Evolutionary conservation across 2,888 invertebrate genomes (phyloP).

Genomic region (Xylota sylvarum): DNA sequence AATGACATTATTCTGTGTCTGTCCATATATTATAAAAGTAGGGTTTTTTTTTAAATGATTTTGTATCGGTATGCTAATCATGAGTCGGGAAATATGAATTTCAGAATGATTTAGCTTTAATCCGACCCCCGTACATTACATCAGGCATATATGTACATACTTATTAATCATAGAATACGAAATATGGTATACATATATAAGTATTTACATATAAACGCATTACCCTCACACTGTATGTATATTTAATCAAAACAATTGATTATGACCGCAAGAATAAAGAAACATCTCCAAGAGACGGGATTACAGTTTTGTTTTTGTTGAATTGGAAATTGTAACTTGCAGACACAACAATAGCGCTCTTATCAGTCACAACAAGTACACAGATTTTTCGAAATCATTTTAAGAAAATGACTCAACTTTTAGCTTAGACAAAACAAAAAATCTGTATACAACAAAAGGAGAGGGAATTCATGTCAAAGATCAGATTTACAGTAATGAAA

Average conservation of each 20-base stretch:
- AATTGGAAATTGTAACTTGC: constrained; percentile 44
- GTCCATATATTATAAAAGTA: too few species aligned
- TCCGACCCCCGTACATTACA: too few species aligned
- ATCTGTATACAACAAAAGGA: constrained; percentile 24
- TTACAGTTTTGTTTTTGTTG: constrained; percentile 30
- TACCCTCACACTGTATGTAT: background rate
- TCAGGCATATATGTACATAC: too few species aligned
- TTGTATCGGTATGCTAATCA: too few species aligned
- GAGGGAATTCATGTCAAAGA: constrained; percentile 81
- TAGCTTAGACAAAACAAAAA: constrained; percentile 25
- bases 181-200: background rate
- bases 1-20: too few species aligned
- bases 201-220: background rate
- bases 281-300: constrained; percentile 17
- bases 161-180: too few species aligned
- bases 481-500: constrained; percentile 80
- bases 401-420: constrained; percentile 64
- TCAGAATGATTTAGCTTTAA: too few species aligned
- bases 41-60: too few species aligned
- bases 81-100: too few species aligned
- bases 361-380: constrained; percentile 57
- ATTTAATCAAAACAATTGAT: constrained; percentile 39
- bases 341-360: constrained; percentile 66
- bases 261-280: constrained; percentile 12
- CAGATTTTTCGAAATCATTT: constrained; percentile 32